Evolutionary conservation across 2,888 invertebrate genomes (phyloP).

Genomic region (Suillia variegata): DNA sequence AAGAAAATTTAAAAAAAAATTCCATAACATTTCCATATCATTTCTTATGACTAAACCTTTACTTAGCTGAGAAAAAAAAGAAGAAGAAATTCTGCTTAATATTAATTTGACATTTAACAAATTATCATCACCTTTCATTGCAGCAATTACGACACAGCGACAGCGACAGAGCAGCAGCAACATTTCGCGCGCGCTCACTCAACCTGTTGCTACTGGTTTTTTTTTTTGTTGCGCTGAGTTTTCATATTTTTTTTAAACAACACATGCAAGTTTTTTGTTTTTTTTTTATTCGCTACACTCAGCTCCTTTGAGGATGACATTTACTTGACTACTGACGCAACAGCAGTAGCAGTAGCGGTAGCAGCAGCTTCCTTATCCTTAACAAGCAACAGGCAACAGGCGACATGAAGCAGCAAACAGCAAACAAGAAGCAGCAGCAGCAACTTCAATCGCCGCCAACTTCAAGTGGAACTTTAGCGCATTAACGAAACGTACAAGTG

Average conservation of each 20-base stretch:
- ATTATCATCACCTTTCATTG: conserved; percentile 29
- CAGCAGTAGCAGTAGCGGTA: not conserved
- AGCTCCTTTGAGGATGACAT: too few species aligned
- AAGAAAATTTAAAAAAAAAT: too few species aligned
- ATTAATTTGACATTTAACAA: conserved; percentile 51
- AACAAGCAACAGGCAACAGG: not conserved
- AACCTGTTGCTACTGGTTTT: conserved; percentile 6
- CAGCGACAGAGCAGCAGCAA: conserved; percentile 5
- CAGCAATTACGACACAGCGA: not conserved
- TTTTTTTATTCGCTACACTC: not conserved
- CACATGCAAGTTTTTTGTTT: not conserved
- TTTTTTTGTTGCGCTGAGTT: not conserved
- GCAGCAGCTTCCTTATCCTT: not conserved
- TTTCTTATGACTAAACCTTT: too few species aligned
- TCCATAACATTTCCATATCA: too few species aligned
- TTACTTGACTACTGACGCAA: not conserved
- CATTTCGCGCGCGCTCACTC: not conserved
- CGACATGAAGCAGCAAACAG: not conserved
- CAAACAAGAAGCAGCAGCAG: not conserved
- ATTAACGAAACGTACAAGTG: conserved; percentile 51
- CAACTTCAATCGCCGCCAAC: conserved; percentile 4
- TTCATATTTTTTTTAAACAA: not conserved
- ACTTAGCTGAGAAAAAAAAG: too few species aligned
- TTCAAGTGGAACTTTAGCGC: conserved; percentile 50
- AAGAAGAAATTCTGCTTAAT: too few species aligned